Percentiles rank a stretch among this genome's conserved stretches.
phyloP scores from a whole-genome alignment of 2,888 invertebrate species.

The Drosophila picticornis region DNA sequence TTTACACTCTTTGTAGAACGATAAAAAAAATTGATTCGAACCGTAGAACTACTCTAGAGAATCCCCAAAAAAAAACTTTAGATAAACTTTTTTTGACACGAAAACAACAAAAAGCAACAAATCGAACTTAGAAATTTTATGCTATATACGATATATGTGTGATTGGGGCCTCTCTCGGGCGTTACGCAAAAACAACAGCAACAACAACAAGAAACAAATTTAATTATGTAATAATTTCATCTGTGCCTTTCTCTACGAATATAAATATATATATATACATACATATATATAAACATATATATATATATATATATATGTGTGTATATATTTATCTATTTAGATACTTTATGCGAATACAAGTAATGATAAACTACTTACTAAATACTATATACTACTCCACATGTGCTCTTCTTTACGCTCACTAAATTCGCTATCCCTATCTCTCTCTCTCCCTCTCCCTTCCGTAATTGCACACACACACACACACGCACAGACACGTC shows the following conservation, averaged over 20 bases:
- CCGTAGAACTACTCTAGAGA: constrained; percentile 18
- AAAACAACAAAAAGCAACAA: constrained; percentile 44
- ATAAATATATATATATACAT: constrained; percentile 41
- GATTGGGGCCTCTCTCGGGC: constrained; percentile 38
- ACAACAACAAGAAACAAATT: constrained; percentile 61
- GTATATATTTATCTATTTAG: constrained; percentile 48
- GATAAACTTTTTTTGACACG: constrained; percentile 63
- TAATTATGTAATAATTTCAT: constrained; percentile 82
- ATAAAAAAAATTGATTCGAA: constrained; percentile 28
- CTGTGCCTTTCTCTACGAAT: constrained; percentile 83
- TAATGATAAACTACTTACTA: constrained; percentile 42
- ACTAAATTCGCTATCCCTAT: constrained; percentile 5
- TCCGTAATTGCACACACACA: background rate
- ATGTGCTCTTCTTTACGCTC: constrained; percentile 58
- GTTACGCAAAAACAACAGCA: constrained; percentile 39
- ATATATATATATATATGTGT: constrained; percentile 25
- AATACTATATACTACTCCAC: constrained; percentile 47
- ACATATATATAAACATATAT: constrained; percentile 12
- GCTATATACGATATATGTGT: constrained; percentile 15
- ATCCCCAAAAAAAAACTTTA: constrained; percentile 46
- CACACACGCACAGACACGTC: background rate
- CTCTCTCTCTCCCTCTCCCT: background rate
- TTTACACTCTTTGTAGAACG: constrained; percentile 73
- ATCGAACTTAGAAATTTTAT: constrained; percentile 64
- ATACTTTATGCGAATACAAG: constrained; percentile 36